These are phyloP conservation scores for Corythornis madagascariensis DNA, from an alignment of 2,113 vertebrate species.

Conservation along the genomic window DNA sequence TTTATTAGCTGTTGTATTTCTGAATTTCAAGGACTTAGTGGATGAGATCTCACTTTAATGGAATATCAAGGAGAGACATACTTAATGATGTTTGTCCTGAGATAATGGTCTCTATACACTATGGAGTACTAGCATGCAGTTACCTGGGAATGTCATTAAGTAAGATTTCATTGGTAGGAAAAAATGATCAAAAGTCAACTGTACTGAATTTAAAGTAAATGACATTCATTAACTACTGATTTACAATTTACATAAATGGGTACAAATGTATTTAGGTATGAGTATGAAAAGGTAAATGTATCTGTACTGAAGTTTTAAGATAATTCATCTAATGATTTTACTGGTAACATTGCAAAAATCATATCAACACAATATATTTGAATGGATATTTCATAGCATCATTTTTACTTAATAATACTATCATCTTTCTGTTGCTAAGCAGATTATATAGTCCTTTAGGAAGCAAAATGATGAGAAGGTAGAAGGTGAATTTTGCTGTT, in stretches of 20 bases:
- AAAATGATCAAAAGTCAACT: neutral
- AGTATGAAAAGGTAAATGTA: neutral
- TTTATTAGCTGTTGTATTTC: neutral
- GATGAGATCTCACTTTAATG: neutral
- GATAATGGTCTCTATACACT: neutral
- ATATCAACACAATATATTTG: neutral
- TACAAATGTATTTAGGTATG: neutral
- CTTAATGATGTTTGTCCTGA: neutral
- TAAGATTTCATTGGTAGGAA: neutral
- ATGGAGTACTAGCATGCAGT: neutral
- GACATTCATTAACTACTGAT: neutral
- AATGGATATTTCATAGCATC: neutral
- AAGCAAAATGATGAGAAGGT: neutral
- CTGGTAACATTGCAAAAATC: neutral
- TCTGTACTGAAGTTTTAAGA: neutral
- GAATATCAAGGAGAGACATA: neutral
- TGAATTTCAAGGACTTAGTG: neutral
- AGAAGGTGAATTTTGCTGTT: neutral
- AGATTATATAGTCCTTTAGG: neutral
- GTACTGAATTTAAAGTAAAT: neutral
- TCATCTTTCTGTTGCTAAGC: neutral
- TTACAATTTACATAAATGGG: neutral
- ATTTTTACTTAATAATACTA: neutral
- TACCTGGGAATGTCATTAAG: neutral
- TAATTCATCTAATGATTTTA: neutral